Conservation (phyloP, 2,113 vertebrate genomes). For the Illadopsis cleaveri region DNA sequence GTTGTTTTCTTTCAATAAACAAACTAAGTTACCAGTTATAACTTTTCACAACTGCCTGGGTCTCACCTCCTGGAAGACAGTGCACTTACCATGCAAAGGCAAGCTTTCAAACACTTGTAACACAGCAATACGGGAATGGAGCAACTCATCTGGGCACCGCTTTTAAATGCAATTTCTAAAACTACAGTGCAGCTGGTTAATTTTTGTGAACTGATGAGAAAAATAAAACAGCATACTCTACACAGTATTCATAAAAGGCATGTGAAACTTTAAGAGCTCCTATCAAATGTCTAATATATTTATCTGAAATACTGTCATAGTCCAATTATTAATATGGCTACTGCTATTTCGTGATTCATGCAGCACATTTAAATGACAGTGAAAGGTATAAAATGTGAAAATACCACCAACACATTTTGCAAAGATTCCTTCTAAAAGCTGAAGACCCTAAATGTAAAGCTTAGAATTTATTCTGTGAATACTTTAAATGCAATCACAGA, state of each 20-base stretch:
- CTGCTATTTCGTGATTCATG: slow-evolving; percentile 52
- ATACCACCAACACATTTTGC: slow-evolving; percentile 62
- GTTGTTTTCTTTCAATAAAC: slow-evolving; percentile 60
- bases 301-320: slow-evolving; percentile 52
- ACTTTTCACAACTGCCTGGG: slow-evolving; percentile 43
- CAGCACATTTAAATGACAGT: slow-evolving; percentile 45
- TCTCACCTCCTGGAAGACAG: slow-evolving; percentile 7
- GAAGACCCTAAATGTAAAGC: slow-evolving; percentile 46
- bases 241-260: not conserved
- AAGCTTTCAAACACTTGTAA: not conserved
- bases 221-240: slow-evolving; percentile 19
- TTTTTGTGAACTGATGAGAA: slow-evolving; percentile 28
- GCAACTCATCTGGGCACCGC: not conserved
- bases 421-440: slow-evolving; percentile 30
- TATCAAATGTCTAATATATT: slow-evolving; percentile 58
- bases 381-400: slow-evolving; percentile 54
- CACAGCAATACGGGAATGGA: not conserved
- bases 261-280: slow-evolving; percentile 11
- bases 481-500: not conserved
- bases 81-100: not conserved
- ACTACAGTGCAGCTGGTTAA: slow-evolving; percentile 23
- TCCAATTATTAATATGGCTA: slow-evolving; percentile 65
- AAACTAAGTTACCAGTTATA: slow-evolving; percentile 37
- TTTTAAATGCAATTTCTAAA: not conserved
- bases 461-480: slow-evolving; percentile 16